Base-by-base conservation (phyloP, 2,888 invertebrate species). In the Papilio gigon region DNA sequence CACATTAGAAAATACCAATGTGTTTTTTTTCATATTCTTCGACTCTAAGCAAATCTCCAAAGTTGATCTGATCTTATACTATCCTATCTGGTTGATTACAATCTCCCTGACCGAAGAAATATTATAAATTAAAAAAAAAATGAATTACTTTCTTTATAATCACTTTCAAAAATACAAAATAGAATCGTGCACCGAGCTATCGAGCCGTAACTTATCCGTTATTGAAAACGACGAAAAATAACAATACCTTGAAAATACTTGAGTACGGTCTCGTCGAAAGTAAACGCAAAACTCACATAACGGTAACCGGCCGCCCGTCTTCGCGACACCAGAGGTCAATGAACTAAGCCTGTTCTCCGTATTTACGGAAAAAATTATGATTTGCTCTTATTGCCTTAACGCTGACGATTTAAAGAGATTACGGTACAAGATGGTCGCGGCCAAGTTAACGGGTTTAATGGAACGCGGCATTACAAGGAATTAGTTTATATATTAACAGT, bases 211-310 rank as follows among this genome's bases (percentile, higher is more conserved):
- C 71, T 70, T 69, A 68, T 69, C 72, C 70, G 71, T 73, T 72
- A 72, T 56, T 65, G 61, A 68, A 62, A 63, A 65, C 62, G 47
- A 59, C 53, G 17, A 30, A 20, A 68, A 64, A 63, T 47, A 70
- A 60, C 69, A 72, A 72, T 67, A 68, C 67, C 70, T 56, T 72
- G 56, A 76, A 73, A 75, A 74, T 73, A 73, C 73, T 73, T 65
- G 65, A 69, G 56, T 70, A 47, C 70, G 71, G 79, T 82, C 80
- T 82, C 79, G 79, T 80, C 79, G 85, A 85, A 85, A 86, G 86
- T 84, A 85, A 86, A 83, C 78, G 78, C 74, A 73, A 68, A 75
- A 73, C 73, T 68, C 60, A 42, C 73, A 33, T 82, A 85, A 86
- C 86, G 82, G 86, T 78, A 82, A 67, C 65, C 70, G 61, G 67